A percentile compares a stretch with the other conserved stretches of the same genome.
These are phyloP conservation scores for Cryptoblepharus egeriae DNA, from an alignment of 2,797 vertebrate species.

Conservation along the genomic window DNA sequence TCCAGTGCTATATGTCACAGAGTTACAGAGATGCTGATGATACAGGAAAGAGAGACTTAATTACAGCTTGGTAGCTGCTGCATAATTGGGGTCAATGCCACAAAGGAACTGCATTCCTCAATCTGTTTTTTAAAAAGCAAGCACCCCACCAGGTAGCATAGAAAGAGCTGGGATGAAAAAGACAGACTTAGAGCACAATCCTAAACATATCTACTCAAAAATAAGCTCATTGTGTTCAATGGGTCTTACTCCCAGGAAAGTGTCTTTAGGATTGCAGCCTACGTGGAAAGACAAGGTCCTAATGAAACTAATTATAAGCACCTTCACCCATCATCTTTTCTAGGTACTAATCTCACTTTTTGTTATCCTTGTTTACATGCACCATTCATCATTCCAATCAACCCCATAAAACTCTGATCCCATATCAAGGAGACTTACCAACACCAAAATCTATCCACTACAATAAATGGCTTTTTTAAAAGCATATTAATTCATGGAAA, in stretches of 20 bases:
- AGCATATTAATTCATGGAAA: neutral
- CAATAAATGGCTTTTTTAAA: neutral
- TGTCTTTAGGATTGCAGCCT: too few species aligned
- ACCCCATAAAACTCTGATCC: neutral
- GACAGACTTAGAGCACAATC: too few species aligned
- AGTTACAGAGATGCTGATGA: neutral
- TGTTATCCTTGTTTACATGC: neutral
- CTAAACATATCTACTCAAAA: too few species aligned
- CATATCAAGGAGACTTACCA: neutral
- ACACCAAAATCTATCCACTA: neutral
- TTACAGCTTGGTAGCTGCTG: neutral
- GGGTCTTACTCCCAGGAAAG: too few species aligned
- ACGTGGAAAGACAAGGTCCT: neutral
- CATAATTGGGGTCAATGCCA: neutral
- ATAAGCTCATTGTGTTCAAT: too few species aligned
- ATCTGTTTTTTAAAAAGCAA: neutral
- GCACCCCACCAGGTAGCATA: neutral
- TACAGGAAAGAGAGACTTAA: neutral
- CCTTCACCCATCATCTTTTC: neutral
- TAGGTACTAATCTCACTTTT: neutral
- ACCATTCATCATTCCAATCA: neutral
- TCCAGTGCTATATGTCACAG: constrained; percentile 9
- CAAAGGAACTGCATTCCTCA: neutral
- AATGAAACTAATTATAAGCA: neutral
- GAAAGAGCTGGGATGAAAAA: constrained; percentile 2